Evolutionary conservation across 92 coral and sea anemone species (phyloP), one percentile per base, ranked within the genome.

Genomic region (Zoanthus solanderi): DNA sequence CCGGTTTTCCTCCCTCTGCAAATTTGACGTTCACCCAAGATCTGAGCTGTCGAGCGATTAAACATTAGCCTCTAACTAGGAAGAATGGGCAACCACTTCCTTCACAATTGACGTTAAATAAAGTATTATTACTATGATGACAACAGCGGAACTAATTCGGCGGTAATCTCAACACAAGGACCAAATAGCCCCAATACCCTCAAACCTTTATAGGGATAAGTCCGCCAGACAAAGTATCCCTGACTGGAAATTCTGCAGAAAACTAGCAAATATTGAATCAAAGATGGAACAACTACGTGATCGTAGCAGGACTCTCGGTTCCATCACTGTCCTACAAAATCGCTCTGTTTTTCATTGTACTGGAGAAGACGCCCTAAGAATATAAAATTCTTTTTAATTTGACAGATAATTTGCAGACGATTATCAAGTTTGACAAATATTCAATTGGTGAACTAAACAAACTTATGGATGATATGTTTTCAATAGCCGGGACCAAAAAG

Each of bases 391-490:
- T 16, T 76, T 86, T 18, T 72, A 79, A 13, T 76, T 86, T 76
- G 84, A 86, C 10, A 60, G 30, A 58, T 31, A 60, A 76, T 61
- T 47, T 57, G 47, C 44, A 79, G 11, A 76, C 77, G 50, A 60
- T 78, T 30, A 75, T 67, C 67, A 87, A 78, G 50, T 30, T 87
- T 44, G 85, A 78, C 52, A 71, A 66, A 47, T 87, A 77, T 50
- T 66, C 84, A 13, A 87, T 87, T 23, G 78, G 90, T 9, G 78
- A 87, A 69, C 71, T 87, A 30, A 87, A 87, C 65, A 78, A 87
- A 65, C 78, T 6, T 87, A 67, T 9, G 78, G 78, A 28, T 1
- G 84, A 16, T 87, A 87, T 45, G 85, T 78, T 8, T 87, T 87
- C 52, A 78, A 78, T 54, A 65, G 71, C 78, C 0, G 78, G 46